Evolutionary conservation across 2,797 vertebrate genomes (phyloP).

Genomic region (Poecile montanus): DNA sequence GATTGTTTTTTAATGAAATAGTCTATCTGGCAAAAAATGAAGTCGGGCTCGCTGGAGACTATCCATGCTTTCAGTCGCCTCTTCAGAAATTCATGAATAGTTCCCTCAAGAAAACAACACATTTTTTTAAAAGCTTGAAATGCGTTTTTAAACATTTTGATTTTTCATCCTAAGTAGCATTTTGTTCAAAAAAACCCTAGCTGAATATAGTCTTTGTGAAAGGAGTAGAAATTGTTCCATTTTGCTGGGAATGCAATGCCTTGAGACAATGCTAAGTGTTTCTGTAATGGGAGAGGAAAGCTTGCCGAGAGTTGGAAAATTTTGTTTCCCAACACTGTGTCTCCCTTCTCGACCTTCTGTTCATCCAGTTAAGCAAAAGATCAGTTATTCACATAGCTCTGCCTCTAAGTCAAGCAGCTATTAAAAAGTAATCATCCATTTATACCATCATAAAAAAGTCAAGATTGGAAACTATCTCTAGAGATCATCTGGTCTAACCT

Average conservation of each 20-base stretch:
- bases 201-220: constrained; percentile 40
- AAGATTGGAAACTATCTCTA: constrained; percentile 40
- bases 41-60: constrained; percentile 38
- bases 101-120: constrained; percentile 57
- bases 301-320: background rate
- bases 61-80: constrained; percentile 45
- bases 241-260: background rate
- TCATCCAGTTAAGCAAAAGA: constrained; percentile 22
- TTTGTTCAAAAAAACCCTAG: constrained; percentile 30
- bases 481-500: constrained; percentile 27
- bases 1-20: constrained; percentile 72
- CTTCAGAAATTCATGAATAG: constrained; percentile 66
- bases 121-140: constrained; percentile 46
- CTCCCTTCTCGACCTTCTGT: background rate
- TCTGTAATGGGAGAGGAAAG: background rate
- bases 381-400: background rate
- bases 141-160: constrained; percentile 55
- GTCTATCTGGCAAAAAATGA: constrained; percentile 65
- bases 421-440: constrained; percentile 22
- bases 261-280: background rate
- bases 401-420: background rate
- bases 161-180: constrained; percentile 46
- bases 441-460: background rate
- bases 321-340: background rate
- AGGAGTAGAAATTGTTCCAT: background rate